Conservation (phyloP, 1,140 invertebrate genomes). For the Diorhabda elongata region DNA sequence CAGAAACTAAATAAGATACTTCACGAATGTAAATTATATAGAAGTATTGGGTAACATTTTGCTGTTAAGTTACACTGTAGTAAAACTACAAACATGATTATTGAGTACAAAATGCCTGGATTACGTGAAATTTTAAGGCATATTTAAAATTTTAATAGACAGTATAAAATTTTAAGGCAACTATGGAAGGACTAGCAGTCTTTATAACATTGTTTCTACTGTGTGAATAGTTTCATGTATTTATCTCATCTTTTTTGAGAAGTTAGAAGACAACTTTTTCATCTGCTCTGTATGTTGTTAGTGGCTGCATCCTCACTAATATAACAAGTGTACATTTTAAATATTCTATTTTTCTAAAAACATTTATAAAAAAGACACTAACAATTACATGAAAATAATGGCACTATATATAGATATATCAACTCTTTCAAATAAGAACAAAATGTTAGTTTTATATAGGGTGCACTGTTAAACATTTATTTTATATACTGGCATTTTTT, state of each 20-base stretch:
- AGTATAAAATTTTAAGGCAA: not conserved
- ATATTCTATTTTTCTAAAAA: conserved; percentile 46
- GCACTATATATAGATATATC: conserved; percentile 37
- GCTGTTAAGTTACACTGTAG: too few relatives aligned
- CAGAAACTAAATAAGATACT: too few relatives aligned
- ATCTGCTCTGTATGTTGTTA: conserved; percentile 29
- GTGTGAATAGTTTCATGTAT: not conserved
- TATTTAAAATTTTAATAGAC: too few relatives aligned
- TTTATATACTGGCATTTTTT: too few relatives aligned
- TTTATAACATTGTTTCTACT: conserved; percentile 4
- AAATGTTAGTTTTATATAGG: conserved; percentile 19
- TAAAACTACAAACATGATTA: too few relatives aligned
- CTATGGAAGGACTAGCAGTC: conserved; percentile 23
- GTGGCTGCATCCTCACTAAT: conserved; percentile 45
- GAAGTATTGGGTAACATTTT: too few relatives aligned
- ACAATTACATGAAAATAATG: conserved; percentile 47
- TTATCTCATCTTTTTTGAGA: conserved; percentile 2
- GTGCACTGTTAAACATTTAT: too few relatives aligned
- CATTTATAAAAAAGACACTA: conserved; percentile 46
- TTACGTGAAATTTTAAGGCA: too few relatives aligned
- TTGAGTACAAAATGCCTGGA: too few relatives aligned
- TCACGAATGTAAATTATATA: too few relatives aligned
- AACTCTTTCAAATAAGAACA: conserved; percentile 35
- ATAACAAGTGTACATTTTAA: conserved; percentile 48
- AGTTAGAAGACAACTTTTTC: not conserved